These are phyloP conservation scores for Tyrannus savana DNA, from an alignment of 2,113 vertebrate genomes.

Conservation along the genomic window DNA sequence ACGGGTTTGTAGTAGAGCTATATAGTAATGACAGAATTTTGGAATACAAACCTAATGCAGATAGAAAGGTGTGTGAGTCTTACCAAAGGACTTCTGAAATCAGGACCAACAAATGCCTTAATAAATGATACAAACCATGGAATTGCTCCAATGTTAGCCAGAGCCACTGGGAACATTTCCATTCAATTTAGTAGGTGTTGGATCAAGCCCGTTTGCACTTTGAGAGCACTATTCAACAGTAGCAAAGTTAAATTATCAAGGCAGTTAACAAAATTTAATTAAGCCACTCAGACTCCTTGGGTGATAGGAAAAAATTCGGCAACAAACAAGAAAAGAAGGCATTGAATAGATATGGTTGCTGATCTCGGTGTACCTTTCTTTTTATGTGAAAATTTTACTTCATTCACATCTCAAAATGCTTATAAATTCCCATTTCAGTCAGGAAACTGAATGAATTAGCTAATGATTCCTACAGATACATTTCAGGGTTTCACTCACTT, in stretches of 20 bases:
- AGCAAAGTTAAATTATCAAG: slow-evolving; percentile 4
- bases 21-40: not conserved
- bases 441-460: not conserved
- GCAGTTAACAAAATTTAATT: not conserved
- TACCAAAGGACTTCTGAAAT: not conserved
- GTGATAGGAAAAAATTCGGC: not conserved
- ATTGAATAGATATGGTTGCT: not conserved
- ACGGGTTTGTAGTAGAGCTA: not conserved
- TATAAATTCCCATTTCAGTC: not conserved
- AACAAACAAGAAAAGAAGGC: not conserved
- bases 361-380: not conserved
- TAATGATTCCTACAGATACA: not conserved
- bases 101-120: not conserved
- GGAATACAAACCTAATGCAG: not conserved
- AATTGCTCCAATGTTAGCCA: not conserved
- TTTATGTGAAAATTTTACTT: not conserved
- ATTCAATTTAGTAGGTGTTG: not conserved
- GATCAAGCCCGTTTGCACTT: not conserved
- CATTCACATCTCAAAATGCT: not conserved
- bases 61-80: not conserved
- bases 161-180: not conserved
- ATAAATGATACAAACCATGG: not conserved
- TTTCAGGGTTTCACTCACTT: not conserved
- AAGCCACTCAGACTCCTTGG: not conserved
- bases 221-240: not conserved